Conservation (phyloP, 2,888 invertebrate genomes). For the Liposcelis brunnea region DNA sequence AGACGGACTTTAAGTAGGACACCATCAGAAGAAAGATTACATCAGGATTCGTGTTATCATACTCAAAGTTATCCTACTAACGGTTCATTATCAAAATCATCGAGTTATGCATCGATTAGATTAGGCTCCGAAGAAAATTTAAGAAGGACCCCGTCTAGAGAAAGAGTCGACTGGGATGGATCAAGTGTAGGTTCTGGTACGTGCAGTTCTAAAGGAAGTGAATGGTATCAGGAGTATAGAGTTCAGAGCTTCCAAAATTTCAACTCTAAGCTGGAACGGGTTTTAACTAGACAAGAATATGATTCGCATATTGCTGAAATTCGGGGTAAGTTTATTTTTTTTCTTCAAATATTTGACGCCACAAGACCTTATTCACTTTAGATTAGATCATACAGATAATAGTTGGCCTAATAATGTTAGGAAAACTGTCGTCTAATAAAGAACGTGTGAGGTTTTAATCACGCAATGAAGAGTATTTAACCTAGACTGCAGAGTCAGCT, state of each 20-base stretch:
- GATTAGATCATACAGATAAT: too few relatives aligned
- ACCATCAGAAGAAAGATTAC: slow-evolving; percentile 34
- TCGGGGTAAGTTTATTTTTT: slow-evolving; percentile 51
- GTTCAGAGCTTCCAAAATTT: slow-evolving; percentile 27
- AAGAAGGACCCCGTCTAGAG: slow-evolving; percentile 13
- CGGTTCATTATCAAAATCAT: slow-evolving; percentile 3
- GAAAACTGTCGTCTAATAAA: too few relatives aligned
- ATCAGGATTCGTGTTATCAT: slow-evolving; percentile 29
- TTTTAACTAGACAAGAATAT: slow-evolving; percentile 61
- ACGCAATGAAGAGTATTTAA: too few relatives aligned
- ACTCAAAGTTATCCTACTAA: not conserved
- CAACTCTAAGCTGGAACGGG: slow-evolving; percentile 20
- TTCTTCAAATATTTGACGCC: too few relatives aligned
- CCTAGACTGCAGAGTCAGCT: too few relatives aligned
- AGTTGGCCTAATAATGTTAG: too few relatives aligned
- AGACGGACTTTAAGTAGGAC: slow-evolving; percentile 27
- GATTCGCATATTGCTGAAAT: slow-evolving; percentile 74
- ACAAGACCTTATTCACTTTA: too few relatives aligned
- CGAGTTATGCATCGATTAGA: not conserved
- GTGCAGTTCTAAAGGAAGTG: slow-evolving; percentile 23
- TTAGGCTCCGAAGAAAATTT: not conserved
- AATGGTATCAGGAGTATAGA: slow-evolving; percentile 41
- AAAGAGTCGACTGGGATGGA: slow-evolving; percentile 22
- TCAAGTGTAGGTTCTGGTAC: slow-evolving; percentile 11
- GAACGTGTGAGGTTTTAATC: too few relatives aligned